These are phyloP conservation scores for Erythrocercus mccallii DNA, from an alignment of 2,113 vertebrate species.

Conservation along the genomic window DNA sequence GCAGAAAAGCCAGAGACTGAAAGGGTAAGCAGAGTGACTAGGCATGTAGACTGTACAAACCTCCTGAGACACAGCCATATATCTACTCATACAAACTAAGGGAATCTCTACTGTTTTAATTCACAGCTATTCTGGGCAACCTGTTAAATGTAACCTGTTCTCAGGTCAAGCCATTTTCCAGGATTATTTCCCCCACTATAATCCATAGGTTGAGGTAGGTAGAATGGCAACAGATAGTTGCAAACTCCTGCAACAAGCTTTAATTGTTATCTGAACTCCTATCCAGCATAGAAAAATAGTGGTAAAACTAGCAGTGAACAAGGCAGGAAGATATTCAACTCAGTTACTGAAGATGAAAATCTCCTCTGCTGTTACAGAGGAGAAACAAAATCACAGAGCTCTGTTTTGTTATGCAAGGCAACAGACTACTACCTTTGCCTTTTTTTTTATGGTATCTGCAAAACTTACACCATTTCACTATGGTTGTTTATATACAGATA, in stretches of 20 bases:
- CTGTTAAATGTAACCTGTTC: background rate
- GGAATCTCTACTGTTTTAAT: background rate
- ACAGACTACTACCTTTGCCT: background rate
- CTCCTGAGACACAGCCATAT: background rate
- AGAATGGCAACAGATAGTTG: background rate
- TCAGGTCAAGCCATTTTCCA: background rate
- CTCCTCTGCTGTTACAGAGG: background rate
- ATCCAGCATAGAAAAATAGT: background rate
- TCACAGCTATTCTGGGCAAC: background rate
- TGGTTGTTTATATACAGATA: background rate
- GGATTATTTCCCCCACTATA: background rate
- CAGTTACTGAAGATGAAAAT: background rate
- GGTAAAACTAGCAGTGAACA: background rate
- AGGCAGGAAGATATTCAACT: background rate
- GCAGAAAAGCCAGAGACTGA: background rate
- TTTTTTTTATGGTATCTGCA: background rate
- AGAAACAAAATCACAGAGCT: background rate
- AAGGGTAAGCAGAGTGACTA: background rate
- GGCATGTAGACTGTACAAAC: background rate
- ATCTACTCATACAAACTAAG: rapidly evolving
- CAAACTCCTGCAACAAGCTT: background rate
- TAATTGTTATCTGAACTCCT: background rate
- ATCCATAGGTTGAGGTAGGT: background rate
- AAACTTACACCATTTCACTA: background rate
- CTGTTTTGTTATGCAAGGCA: background rate